These are phyloP conservation scores for Sacculina carcini DNA, from an alignment of 2,888 invertebrate genomes.

Conservation along the genomic window DNA sequence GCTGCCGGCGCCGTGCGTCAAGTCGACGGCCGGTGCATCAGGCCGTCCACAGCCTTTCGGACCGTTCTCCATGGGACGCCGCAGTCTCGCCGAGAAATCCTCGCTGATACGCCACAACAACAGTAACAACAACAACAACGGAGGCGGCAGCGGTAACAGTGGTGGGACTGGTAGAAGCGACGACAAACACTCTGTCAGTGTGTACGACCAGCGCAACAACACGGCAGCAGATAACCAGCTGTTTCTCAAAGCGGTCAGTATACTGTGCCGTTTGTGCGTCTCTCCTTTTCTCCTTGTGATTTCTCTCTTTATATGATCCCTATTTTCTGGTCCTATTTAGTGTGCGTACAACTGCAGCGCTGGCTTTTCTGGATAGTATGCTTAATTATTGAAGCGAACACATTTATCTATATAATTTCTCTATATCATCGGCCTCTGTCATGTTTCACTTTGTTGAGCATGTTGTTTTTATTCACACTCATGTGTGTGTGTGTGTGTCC, in stretches of 20 bases:
- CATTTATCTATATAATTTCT: no score
- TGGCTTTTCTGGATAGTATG: no score
- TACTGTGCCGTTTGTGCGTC: not conserved
- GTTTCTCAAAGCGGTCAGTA: constrained; percentile 13
- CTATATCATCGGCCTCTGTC: no score
- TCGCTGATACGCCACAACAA: constrained; percentile 60
- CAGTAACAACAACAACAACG: constrained; percentile 27
- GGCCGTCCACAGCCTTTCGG: constrained; percentile 29
- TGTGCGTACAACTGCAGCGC: no score
- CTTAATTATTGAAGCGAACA: no score
- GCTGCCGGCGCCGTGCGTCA: not conserved
- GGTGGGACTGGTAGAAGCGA: no score
- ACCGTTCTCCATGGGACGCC: constrained; percentile 41
- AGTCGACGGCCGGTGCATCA: no score
- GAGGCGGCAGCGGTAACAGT: no score
- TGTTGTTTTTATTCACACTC: no score
- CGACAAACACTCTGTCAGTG: not conserved
- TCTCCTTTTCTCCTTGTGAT: not conserved
- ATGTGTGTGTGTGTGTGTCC: not conserved
- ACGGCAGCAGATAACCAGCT: constrained; percentile 14
- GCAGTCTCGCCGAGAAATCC: constrained; percentile 64
- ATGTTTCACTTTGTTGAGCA: no score
- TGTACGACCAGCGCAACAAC: constrained; percentile 9
- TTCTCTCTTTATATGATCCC: not conserved
- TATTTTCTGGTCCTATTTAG: not conserved